Evolutionary conservation across 1,140 invertebrate species (phyloP).

Genomic region (Eufriesea mexicana): DNA sequence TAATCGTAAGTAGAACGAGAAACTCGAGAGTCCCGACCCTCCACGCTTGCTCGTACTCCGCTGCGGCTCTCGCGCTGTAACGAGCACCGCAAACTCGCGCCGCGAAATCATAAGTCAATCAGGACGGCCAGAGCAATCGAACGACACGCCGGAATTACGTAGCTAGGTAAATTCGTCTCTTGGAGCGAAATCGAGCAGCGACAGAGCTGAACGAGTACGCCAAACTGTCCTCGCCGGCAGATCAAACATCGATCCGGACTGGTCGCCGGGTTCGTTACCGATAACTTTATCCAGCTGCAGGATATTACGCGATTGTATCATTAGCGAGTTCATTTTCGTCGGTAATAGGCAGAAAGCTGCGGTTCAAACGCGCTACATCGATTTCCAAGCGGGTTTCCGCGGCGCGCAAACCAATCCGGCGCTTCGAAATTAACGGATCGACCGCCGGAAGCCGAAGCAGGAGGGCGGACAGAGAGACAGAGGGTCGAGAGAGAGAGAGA

Average conservation of each 20-base stretch:
- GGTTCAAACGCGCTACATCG: slow-evolving; percentile 4
- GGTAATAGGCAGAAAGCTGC: background rate
- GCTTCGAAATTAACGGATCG: slow-evolving; percentile 31
- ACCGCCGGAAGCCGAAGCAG: background rate
- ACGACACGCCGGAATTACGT: slow-evolving; percentile 48
- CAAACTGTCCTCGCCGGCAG: slow-evolving; percentile 35
- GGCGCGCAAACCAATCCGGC: background rate
- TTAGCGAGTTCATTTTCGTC: slow-evolving; percentile 50
- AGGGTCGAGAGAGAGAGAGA: too few species aligned
- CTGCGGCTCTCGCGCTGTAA: background rate
- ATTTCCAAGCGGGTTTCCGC: background rate
- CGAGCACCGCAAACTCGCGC: background rate
- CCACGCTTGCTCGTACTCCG: too few species aligned
- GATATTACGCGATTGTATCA: slow-evolving; percentile 53
- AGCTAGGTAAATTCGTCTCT: slow-evolving; percentile 48
- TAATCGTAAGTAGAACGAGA: background rate
- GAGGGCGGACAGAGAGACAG: too few species aligned
- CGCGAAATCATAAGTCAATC: slow-evolving; percentile 45
- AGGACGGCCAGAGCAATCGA: slow-evolving; percentile 23
- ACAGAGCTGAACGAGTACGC: slow-evolving; percentile 21
- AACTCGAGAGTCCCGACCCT: too few species aligned
- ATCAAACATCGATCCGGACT: slow-evolving; percentile 59
- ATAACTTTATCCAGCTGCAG: slow-evolving; percentile 59
- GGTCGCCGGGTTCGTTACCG: slow-evolving; percentile 33
- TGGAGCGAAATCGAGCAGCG: background rate